phyloP scores from a whole-genome alignment of 2,113 vertebrate genomes.

The Spilogale gracilis region DNA sequence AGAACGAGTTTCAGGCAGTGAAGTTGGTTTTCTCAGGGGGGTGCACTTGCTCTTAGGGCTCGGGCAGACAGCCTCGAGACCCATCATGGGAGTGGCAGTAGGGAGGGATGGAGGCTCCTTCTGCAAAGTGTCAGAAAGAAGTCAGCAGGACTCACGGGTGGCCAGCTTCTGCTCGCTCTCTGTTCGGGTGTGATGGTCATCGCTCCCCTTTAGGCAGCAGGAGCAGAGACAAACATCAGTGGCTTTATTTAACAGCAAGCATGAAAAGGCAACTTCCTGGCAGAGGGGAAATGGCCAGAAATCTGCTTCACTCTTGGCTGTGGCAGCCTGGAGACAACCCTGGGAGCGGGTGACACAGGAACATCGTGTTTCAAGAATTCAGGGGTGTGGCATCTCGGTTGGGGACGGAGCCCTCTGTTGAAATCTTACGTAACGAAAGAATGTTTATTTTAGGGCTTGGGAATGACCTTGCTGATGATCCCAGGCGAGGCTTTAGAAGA shows the following conservation, averaged over 20 bases:
- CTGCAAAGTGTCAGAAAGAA: background rate
- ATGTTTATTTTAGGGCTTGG: slow-evolving; percentile 79
- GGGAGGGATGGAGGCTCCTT: background rate
- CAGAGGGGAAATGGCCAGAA: background rate
- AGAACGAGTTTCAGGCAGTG: slow-evolving; percentile 10
- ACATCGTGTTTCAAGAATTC: slow-evolving; percentile 52
- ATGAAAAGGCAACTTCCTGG: background rate
- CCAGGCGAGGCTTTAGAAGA: slow-evolving; percentile 52
- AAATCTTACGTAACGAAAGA: slow-evolving; percentile 36
- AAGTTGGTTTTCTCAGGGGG: background rate
- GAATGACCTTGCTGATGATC: slow-evolving; percentile 55
- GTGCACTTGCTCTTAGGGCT: background rate
- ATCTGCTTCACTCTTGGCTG: background rate
- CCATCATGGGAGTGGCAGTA: background rate
- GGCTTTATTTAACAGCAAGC: slow-evolving; percentile 7
- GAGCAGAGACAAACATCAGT: slow-evolving; percentile 10
- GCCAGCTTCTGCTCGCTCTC: background rate
- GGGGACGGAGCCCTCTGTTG: slow-evolving; percentile 27
- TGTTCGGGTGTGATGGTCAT: background rate
- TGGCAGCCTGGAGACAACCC: background rate
- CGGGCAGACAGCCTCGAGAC: background rate
- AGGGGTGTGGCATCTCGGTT: background rate
- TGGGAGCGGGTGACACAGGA: background rate
- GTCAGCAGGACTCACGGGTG: background rate
- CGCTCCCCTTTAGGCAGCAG: background rate